Evolutionary conservation across 2,888 invertebrate genomes (phyloP), one percentile per base, ranked within the genome.

Genomic region (Polyommatus iphigenia): DNA sequence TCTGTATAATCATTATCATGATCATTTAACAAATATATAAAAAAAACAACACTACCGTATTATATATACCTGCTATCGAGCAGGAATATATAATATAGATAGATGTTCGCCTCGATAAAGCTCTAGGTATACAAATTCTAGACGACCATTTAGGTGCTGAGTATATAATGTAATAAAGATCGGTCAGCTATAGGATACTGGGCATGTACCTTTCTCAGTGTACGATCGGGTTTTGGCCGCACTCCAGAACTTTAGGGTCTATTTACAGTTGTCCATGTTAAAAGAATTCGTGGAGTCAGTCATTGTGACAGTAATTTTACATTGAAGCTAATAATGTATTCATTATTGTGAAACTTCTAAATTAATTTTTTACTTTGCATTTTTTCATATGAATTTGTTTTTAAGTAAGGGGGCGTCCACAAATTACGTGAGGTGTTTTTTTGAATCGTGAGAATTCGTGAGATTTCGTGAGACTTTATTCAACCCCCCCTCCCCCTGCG

Each of bases 191-290:
- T 67, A 32, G 15, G 15, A 67, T 67, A 67, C 41, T 24, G 73
- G 73, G 13, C 73, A 41, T 73, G 46, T 41, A 20, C 73, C 73
- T 73, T 73, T 13, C 73, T 20, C 20, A 73, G 20, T 13, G 46
- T 5, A 46, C 46, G 73, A 50, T 46, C 20, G 73, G 10, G 46
- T 46, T 46, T 46, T 73, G 73, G 73, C 73, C 4, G 20, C 13
- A 73, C 41, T 41, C 73, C 73, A 73, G 41, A 46, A 46, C 20
- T 73, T 73, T 24, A 73, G 73, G 73, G 73, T 73, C 15, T 73
- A 73, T 73, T 73, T 46, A 73, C 73, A 46, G 46, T 73, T 15
- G 24, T 73, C 24, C 46, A 46, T 46, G 73, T 46, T 73, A 13
- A 20, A 73, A 73, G n/a, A 46, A 46, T 29, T 29, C 18, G 29